Base-by-base conservation (phyloP, 35 echinoderm and acorn worm genomes). In the Holothuria glaberrima region DNA sequence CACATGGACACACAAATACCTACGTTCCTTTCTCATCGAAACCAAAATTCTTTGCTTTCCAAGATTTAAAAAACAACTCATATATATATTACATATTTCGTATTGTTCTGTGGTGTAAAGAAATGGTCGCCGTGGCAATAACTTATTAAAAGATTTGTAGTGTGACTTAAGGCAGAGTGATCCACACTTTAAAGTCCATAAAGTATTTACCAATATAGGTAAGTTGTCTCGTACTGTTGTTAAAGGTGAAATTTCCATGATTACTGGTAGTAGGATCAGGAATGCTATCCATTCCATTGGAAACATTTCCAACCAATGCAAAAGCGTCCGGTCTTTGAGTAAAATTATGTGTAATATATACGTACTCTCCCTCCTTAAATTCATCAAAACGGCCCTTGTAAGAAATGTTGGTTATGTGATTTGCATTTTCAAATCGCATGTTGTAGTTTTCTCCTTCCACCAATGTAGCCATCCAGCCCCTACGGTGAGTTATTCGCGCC, bases 351-450 rank as follows among this genome's bases (percentile, higher is more conserved):
- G 89, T 92, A 29, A 98, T 85, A 20, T 90, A 62, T 14, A 94
- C 88, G 22, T 59, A 98, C n/a, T 98, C 88, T 1, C 93, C 96
- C 85, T 98, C 96, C 0, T 50, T 56, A 79, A 93, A 98, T 3
- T 91, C 74, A 74, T 98, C 87, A 76, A 98, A 93, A 19, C 63
- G 59, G 27, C 86, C 93, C 0, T 28, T 71, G 58, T 98, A 98
- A 20, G 90, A 92, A 20, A 98, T 98, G 66, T 98, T 98, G 28
- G 96, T 98, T 21, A 98, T 80, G 73, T 98, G 96, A 36, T 95
- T 93, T 24, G 90, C 89, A 67, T 95, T 50, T 68, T 95, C 90
- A 70, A 98, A 98, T 32, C 56, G 75, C 45, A 94, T 69, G 78
- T 98, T 58, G 30, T 54, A 92, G 32, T 59, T 89, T 18, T 94